Evolutionary conservation across 2,113 vertebrate species (phyloP), one percentile per base, ranked within the genome.

Genomic region (Nannobrachium achirus): DNA sequence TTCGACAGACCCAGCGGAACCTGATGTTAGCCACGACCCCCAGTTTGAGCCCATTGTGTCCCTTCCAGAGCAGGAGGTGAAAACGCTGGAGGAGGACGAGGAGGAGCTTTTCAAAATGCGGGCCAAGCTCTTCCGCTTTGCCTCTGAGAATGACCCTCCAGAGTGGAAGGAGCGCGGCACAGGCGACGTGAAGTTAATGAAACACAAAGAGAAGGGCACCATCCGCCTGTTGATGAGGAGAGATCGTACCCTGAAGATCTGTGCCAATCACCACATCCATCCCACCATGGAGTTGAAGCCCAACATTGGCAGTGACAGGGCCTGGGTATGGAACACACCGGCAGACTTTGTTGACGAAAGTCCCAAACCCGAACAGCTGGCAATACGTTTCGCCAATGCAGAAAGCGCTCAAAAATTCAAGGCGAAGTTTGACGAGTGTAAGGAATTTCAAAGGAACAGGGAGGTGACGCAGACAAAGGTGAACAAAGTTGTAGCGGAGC

Each of bases 321-420:
- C 98, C 13, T 99, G 97, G 97, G 97, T 99, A 66, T 99, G 98
- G 98, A 99, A 96, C 83, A 99, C 98, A 93, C 95, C 95, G 10
- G 98, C 98, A 14, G 98, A 99, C 89, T 99, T 98, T 20, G 96
- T 97, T 3, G 98, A 99, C 3, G 97, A 99, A 77, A 89, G 93
- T 71, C 97, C 98, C 51, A 99, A 98, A 91, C 94, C 96, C 4
- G 97, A 99, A 88, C 90, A 96, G 46, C 88, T 99, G 90, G 98
- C 98, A 65, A 97, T 98, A 76, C 94, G 98, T 4, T 99, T 99
- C 89, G 93, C 99, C 87, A 99, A 99, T 9, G 95, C 96, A 83
- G 98, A 99, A 88, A 99, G 97, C 90, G 98, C 98, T 85, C 98
- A 98, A 85, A 99, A 99, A 91, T 99, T 99, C 87, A 99, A 98